Evolutionary conservation across 2,113 vertebrate species (phyloP), one percentile per base, ranked within the genome.

Genomic region (Tragelaphus buxtoni): DNA sequence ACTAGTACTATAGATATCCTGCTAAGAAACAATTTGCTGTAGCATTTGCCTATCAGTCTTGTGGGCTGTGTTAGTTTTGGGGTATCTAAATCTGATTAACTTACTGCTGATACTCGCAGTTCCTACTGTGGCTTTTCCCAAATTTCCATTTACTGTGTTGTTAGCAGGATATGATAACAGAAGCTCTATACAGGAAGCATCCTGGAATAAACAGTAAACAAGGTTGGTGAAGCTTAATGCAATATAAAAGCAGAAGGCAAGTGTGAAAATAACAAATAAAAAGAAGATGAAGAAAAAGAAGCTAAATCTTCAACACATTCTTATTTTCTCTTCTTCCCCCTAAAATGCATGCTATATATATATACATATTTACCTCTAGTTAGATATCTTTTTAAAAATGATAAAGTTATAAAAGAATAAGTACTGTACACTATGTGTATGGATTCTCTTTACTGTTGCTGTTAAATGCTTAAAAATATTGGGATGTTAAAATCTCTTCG

Each of bases 1-100:
- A 97, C 98, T 96, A 98, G 98, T 98, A 98, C 99, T 97, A 98
- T 97, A 96, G 97, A 98, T 98, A 98, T 99, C 98, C 98, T 98
- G 96, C 97, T 94, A 99, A 98, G 98, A 99, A 99, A 99, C 99
- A 98, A 99, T 99, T 99, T 99, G 99, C 98, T 94, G 98, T 86
- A 65, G 93, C 94, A 16, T 26, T 9, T 7, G 92, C 18, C 95
- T 97, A 98, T 99, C 97, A 91, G 94, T 99, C 98, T 98, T 98
- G 72, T 35, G 92, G 86, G 39, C 74, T 80, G 74, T 95, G 61
- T 90, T 96, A 96, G 82, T 97, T 82, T 98, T 92, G 84, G 98
- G 97, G 92, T 97, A 98, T 94, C 95, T 96, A 96, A 98, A 98
- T 84, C 95, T 98, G 96, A 98, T 98, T 98, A 98, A 97, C 96